Evolutionary conservation across 1,140 invertebrate genomes (phyloP).

Genomic region (Ceratina calcarata): DNA sequence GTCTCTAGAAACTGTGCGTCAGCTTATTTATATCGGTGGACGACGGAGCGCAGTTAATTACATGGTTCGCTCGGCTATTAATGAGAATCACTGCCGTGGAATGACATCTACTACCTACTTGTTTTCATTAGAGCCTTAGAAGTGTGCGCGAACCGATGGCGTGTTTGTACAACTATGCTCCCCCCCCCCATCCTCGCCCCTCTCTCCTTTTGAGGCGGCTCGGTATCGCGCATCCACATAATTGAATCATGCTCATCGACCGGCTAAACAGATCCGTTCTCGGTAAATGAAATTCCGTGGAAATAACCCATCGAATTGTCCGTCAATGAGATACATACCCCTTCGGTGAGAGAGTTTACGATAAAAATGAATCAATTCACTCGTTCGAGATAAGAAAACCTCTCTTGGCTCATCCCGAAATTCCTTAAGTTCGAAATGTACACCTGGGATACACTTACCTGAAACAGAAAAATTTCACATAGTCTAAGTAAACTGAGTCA

Average conservation of each 20-base stretch:
- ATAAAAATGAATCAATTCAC: too few relatives aligned
- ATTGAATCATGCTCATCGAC: conserved; percentile 54
- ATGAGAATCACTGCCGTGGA: conserved; percentile 60
- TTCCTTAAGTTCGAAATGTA: too few relatives aligned
- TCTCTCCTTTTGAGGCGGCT: background rate
- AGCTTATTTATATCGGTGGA: background rate
- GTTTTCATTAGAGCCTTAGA: conserved; percentile 55
- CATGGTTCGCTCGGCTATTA: conserved; percentile 33
- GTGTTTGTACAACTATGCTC: conserved; percentile 52
- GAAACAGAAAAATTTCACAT: conserved; percentile 49
- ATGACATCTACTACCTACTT: conserved; percentile 54
- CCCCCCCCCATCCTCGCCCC: background rate
- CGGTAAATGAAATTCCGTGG: conserved; percentile 51
- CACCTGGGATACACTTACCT: conserved; percentile 39
- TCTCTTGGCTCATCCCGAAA: too few relatives aligned
- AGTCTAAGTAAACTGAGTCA: background rate
- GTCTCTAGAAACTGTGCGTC: too few relatives aligned
- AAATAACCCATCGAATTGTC: conserved; percentile 23
- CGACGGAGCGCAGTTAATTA: conserved; percentile 28
- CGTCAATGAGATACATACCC: conserved; percentile 9
- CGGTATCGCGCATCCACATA: conserved; percentile 53
- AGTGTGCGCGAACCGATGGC: conserved; percentile 31
- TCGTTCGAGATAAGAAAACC: too few relatives aligned
- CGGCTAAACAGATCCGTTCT: conserved; percentile 52
- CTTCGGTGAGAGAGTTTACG: too few relatives aligned